Base-by-base conservation (phyloP, 2,888 invertebrate genomes). In the Byasa hedistus region DNA sequence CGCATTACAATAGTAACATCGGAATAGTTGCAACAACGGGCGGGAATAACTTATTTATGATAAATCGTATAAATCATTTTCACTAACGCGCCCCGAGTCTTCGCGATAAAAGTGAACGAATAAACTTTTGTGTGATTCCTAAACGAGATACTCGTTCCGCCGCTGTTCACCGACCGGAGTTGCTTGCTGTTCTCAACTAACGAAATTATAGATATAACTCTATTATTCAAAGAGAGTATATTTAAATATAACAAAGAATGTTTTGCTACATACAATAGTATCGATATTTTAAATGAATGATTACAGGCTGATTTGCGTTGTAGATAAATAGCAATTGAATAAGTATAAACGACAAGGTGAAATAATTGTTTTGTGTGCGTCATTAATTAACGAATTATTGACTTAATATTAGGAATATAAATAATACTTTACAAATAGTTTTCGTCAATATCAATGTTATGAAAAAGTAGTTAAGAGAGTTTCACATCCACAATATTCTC, bases 1-100 rank as follows among this genome's bases (percentile, higher is more conserved):
- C 72, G 69, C 69, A 63, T 71, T 65, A 68, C 52, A 69, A 72
- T 56, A 23, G 59, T 59, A 66, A 36, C 55, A 22, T 63, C 27
- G 27, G 69, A 83, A 86, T 84, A 87, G 87, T 87, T 87, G 79
- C 80, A 78, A 74, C 81, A 85, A 84, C 81, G 82, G 85, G 78
- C 83, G 80, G 76, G 79, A 82, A 85, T 89, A 89, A 89, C 80
- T 88, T 91, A 90, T 91, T 91, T 91, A 91, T 89, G 87, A 90
- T 89, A 90, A 90, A 86, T 84, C 82, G 79, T 85, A 91, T 91
- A 91, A 90, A 91, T 91, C 90, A 91, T 91, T 88, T 88, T 85
- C 79, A 75, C 82, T 87, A 87, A 86, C 86, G 86, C 84, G 82
- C 85, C 79, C 78, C 76, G 76, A 79, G 78, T 80, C 75, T 69